Conservation (phyloP, 2,888 invertebrate species). For the Drosophila paramelanica region DNA sequence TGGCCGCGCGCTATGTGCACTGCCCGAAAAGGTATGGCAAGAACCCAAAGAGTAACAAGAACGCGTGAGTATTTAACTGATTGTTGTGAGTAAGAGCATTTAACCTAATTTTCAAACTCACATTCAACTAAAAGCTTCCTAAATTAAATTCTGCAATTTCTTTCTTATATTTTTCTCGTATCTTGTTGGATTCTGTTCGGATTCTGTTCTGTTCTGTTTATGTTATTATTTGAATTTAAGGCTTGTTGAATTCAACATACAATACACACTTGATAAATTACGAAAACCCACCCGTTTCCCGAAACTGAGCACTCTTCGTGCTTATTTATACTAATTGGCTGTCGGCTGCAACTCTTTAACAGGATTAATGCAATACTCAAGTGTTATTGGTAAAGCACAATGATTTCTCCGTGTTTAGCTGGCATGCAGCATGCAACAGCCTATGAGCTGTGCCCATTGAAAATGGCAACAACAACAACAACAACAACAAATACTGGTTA, state of each 20-base stretch:
- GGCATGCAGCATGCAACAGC: conserved; percentile 21
- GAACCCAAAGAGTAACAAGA: not conserved
- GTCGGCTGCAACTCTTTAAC: not conserved
- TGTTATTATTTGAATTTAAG: not conserved
- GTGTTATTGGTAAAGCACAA: conserved; percentile 6
- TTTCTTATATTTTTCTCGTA: too few species aligned
- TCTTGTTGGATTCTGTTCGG: too few species aligned
- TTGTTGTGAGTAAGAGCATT: too few species aligned
- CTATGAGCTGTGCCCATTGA: conserved; percentile 5
- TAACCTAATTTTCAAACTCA: too few species aligned
- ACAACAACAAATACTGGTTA: conserved; percentile 30
- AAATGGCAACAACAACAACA: conserved; percentile 3
- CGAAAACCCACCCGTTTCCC: not conserved
- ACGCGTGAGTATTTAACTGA: not conserved
- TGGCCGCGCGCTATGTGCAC: conserved; percentile 22
- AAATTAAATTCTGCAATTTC: too few species aligned
- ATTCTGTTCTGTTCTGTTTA: too few species aligned
- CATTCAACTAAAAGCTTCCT: too few species aligned
- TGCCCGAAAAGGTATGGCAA: conserved; percentile 9
- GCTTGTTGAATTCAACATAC: not conserved
- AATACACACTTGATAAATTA: too few species aligned
- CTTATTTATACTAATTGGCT: not conserved
- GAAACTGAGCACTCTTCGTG: not conserved
- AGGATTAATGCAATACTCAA: conserved; percentile 7
- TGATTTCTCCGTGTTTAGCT: conserved; percentile 31